A percentile compares a stretch with the other conserved stretches of the same genome.
phyloP scores from a whole-genome alignment of 1,140 invertebrate species.

The Ylistrum balloti region DNA sequence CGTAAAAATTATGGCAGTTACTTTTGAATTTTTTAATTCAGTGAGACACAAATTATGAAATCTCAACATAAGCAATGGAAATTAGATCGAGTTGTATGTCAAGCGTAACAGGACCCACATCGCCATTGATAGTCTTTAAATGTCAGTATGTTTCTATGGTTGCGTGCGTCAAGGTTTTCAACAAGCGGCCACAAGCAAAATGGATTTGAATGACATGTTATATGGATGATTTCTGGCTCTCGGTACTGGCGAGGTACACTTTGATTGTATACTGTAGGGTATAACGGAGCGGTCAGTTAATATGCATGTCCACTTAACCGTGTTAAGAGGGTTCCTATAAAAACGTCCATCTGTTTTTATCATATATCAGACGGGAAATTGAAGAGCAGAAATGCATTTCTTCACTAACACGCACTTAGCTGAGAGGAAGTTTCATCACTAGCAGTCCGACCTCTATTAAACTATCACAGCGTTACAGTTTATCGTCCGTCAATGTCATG shows the following conservation, averaged over 20 bases:
- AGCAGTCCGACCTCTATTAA: too few relatives aligned
- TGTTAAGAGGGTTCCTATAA: neutral
- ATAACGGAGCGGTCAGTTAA: neutral
- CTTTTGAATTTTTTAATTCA: too few relatives aligned
- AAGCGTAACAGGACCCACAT: too few relatives aligned
- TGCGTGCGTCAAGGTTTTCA: neutral
- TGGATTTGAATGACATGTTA: neutral
- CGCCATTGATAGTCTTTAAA: too few relatives aligned
- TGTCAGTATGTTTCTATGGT: neutral
- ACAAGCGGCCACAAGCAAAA: neutral
- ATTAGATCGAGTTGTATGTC: too few relatives aligned
- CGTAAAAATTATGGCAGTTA: too few relatives aligned
- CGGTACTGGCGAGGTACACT: neutral
- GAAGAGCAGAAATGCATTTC: neutral
- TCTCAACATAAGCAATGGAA: too few relatives aligned
- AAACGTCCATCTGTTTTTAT: neutral
- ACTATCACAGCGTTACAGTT: too few relatives aligned
- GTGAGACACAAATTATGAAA: too few relatives aligned
- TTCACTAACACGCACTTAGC: neutral
- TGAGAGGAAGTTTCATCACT: neutral
- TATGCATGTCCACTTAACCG: neutral
- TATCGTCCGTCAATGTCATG: too few relatives aligned
- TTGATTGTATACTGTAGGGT: neutral
- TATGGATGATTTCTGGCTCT: neutral
- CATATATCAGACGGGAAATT: neutral